These are phyloP conservation scores for Calcarius ornatus DNA, from an alignment of 2,113 vertebrate genomes.

Conservation along the genomic window DNA sequence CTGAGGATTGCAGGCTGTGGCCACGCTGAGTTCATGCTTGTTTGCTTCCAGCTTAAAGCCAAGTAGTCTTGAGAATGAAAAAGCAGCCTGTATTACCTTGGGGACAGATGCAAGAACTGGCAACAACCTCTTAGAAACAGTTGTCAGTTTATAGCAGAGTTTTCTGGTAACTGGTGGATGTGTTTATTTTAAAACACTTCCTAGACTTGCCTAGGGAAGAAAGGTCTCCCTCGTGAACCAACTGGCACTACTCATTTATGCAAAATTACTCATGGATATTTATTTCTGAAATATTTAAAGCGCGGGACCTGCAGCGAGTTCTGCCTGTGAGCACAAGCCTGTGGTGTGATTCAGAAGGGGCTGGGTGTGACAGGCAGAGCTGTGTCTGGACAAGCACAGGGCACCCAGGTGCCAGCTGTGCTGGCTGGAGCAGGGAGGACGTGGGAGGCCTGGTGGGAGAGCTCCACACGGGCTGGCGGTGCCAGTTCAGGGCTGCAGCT, in stretches of 20 bases:
- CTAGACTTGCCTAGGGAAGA: neutral
- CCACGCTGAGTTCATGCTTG: neutral
- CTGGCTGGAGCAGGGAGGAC: neutral
- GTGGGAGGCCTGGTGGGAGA: neutral
- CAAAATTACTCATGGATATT: neutral
- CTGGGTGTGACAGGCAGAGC: neutral
- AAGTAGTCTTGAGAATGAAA: neutral
- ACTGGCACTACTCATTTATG: neutral
- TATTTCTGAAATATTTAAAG: neutral
- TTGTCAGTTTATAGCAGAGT: neutral
- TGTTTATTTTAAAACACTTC: neutral
- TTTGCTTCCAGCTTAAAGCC: neutral
- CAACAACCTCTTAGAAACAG: neutral
- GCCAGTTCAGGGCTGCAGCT: neutral
- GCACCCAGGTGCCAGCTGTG: neutral
- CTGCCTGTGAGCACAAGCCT: slow-evolving; percentile 37
- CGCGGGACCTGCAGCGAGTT: neutral
- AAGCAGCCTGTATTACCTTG: neutral
- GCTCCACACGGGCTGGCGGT: neutral
- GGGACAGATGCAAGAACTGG: neutral
- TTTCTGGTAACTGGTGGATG: neutral
- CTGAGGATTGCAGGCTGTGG: neutral
- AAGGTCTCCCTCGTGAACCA: neutral
- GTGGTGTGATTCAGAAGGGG: neutral
- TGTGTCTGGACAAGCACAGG: slow-evolving; percentile 33